Evolutionary conservation across 1,140 invertebrate species (phyloP), one percentile per base, ranked within the genome.

Genomic region (Spodoptera litura): DNA sequence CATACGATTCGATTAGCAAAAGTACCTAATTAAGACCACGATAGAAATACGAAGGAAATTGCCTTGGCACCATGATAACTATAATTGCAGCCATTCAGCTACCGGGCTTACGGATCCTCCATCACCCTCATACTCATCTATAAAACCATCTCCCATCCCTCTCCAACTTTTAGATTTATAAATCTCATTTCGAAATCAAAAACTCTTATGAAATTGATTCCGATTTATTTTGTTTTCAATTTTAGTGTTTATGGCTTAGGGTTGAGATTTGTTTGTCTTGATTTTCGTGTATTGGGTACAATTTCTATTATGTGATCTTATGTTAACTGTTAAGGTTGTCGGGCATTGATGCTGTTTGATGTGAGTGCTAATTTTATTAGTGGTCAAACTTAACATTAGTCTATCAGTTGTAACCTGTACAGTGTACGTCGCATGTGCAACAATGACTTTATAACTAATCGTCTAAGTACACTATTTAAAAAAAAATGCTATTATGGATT

Each of bases 1-100:
- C 88, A 72, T 62, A 84, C 74, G 88, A 88, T 91, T 92, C 91
- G 89, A 92, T 90, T 92, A 91, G 86, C 83, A 86, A 85, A 86
- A 83, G 84, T 85, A 85, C 83, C 84, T 90, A 92, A 92, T 91
- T 92, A 90, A 84, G 74, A 79, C 49, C 78, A 80, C 84, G 82
- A 82, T 85, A 85, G 86, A 84, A 89, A 81, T 68, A 71, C 77
- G 53, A 44, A 78, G 81, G 59, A 84, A 82, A 82, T 82, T 82
- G 55, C 81, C 62, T 64, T 62, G 25, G 86, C 84, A 87, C 85
- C 82, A 74, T 85, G 89, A 91, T 91, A 83, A 89, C 85, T 77
- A 85, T 91, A 91, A 93, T 93, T 89, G 87, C 86, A 51, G 73
- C n/a, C 31, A 73, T 82, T 74, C 80, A 79, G 90, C 90, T 88